Evolutionary conservation across 2,797 vertebrate species (phyloP).

Genomic region (Saguinus oedipus): DNA sequence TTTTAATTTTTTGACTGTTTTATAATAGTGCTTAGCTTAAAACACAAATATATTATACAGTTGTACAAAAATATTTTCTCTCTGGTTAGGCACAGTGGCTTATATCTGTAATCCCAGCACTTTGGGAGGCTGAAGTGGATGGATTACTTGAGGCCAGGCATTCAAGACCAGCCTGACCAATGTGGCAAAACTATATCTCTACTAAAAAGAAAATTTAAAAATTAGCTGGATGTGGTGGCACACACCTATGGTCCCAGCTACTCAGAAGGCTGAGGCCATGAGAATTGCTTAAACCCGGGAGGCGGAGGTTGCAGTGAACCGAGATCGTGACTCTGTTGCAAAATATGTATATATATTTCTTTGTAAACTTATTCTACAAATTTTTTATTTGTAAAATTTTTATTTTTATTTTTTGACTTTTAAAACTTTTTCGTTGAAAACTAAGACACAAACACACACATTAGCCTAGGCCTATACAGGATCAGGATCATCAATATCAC

Average conservation of each 20-base stretch:
- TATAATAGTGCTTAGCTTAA: background rate
- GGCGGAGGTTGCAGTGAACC: background rate
- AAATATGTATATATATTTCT: background rate
- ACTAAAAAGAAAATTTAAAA: background rate
- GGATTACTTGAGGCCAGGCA: background rate
- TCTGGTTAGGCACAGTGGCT: background rate
- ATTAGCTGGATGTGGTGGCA: background rate
- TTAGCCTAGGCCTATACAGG: background rate
- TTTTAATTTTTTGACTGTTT: background rate
- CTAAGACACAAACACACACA: background rate
- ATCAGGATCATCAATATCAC: too few relatives aligned
- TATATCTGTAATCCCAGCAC: background rate
- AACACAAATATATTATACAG: background rate
- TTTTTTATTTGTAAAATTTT: background rate
- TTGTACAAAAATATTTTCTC: background rate
- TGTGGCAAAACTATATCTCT: fast-evolving
- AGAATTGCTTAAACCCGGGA: background rate
- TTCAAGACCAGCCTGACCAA: background rate
- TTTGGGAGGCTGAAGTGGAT: background rate
- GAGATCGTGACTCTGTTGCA: background rate
- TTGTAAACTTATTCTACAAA: background rate
- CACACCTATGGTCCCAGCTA: background rate
- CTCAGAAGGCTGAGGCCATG: background rate
- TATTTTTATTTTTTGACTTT: background rate
- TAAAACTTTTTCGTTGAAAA: background rate